These are phyloP conservation scores for Bombus terrestris DNA, from an alignment of 1,140 invertebrate species.

Conservation along the genomic window DNA sequence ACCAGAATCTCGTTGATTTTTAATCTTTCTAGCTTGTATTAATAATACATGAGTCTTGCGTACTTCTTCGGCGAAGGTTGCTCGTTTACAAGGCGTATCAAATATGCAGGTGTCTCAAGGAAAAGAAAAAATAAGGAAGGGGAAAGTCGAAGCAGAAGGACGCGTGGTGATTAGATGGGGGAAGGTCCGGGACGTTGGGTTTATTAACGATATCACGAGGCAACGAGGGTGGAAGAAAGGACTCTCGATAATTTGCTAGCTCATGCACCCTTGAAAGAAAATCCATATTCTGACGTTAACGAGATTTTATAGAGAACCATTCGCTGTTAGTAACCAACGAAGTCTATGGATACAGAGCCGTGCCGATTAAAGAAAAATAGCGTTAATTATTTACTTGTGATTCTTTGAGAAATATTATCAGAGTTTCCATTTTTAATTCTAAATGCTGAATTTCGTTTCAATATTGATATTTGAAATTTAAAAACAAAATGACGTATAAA, in stretches of 20 bases:
- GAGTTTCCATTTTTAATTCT: too few relatives aligned
- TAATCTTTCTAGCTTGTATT: constrained; percentile 60
- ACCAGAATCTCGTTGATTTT: constrained; percentile 40
- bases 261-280: constrained; percentile 69
- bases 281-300: constrained; percentile 71
- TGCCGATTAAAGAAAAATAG: constrained; percentile 41
- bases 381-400: background rate
- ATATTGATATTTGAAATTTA: background rate
- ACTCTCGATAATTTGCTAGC: constrained; percentile 78
- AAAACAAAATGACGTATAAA: background rate
- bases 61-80: constrained; percentile 76
- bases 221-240: constrained; percentile 73
- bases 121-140: constrained; percentile 53
- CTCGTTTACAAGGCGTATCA: constrained; percentile 78
- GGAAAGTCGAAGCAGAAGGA: constrained; percentile 44
- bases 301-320: constrained; percentile 67
- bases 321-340: constrained; percentile 56
- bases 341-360: constrained; percentile 64
- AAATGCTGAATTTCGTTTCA: background rate
- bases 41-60: constrained; percentile 78
- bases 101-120: constrained; percentile 80
- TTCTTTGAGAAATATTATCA: background rate
- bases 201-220: constrained; percentile 82
- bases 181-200: constrained; percentile 75
- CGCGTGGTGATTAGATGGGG: constrained; percentile 80